Percentiles rank a stretch among this genome's conserved stretches.
Conservation (phyloP, 2,113 vertebrate genomes). For the Sorex fumeus region DNA sequence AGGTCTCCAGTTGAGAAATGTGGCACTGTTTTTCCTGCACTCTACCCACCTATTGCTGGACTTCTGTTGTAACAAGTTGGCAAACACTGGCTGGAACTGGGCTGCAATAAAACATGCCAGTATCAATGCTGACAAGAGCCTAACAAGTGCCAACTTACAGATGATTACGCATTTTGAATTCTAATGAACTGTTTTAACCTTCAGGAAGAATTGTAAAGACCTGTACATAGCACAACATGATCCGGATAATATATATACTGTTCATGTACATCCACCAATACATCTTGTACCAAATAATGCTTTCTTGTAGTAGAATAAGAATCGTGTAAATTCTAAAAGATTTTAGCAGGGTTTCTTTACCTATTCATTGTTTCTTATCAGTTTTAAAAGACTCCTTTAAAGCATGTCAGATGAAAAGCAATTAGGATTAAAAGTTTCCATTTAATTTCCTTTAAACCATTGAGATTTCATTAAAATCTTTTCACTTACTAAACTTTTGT, state of each 20-base stretch:
- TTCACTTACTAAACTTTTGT: slow-evolving; percentile 88
- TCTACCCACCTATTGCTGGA: slow-evolving; percentile 96
- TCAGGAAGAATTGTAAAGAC: slow-evolving; percentile 99
- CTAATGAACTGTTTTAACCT: slow-evolving; percentile 99
- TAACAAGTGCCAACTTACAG: slow-evolving; percentile 97
- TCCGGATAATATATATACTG: slow-evolving; percentile 98
- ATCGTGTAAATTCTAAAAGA: slow-evolving; percentile 93
- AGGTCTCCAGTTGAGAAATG: slow-evolving; percentile 98
- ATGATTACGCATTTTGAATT: slow-evolving; percentile 94
- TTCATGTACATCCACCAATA: slow-evolving; percentile 87
- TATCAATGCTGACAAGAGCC: slow-evolving; percentile 95
- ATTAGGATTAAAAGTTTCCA: slow-evolving; percentile 87
- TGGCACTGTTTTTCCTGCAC: slow-evolving; percentile 98
- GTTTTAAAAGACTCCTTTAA: slow-evolving; percentile 88
- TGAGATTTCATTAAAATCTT: slow-evolving; percentile 88
- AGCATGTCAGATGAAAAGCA: slow-evolving; percentile 89
- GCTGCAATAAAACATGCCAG: slow-evolving; percentile 97
- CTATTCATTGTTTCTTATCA: slow-evolving; percentile 89
- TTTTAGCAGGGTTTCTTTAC: slow-evolving; percentile 91
- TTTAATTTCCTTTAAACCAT: slow-evolving; percentile 87
- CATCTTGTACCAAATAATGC: slow-evolving; percentile 98
- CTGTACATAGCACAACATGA: slow-evolving; percentile 99
- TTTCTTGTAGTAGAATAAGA: slow-evolving; percentile 94
- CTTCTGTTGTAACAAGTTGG: slow-evolving; percentile 95
- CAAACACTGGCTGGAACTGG: slow-evolving; percentile 96